These are phyloP conservation scores for Ceuthmochares aereus DNA, from an alignment of 2,113 vertebrate genomes.

Conservation along the genomic window DNA sequence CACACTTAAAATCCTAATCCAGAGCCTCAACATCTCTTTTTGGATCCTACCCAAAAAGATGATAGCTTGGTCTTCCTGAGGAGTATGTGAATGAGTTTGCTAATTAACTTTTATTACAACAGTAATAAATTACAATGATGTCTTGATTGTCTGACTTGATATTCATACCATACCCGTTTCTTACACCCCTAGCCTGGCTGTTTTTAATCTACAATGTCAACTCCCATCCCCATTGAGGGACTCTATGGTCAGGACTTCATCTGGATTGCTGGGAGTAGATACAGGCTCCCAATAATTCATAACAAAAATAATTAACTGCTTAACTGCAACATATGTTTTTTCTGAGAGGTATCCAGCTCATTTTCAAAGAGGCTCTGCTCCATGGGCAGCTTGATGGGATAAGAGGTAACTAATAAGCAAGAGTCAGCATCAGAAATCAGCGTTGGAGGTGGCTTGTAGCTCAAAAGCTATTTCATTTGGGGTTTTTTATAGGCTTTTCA, in stretches of 20 bases:
- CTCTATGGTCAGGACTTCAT: not conserved
- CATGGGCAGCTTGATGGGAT: not conserved
- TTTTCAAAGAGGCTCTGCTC: not conserved
- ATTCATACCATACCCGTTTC: accelerated
- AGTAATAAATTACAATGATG: not conserved
- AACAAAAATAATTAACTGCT: not conserved
- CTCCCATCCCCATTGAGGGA: accelerated
- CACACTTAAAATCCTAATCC: not conserved
- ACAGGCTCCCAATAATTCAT: not conserved
- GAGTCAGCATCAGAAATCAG: not conserved
- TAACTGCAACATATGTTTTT: not conserved
- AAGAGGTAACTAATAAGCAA: not conserved
- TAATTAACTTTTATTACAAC: not conserved
- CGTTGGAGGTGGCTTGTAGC: not conserved
- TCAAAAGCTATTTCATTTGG: not conserved
- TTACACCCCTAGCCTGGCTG: not conserved
- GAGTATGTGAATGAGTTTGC: not conserved
- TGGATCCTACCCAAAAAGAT: not conserved
- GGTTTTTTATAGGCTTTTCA: not conserved
- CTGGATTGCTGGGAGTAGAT: not conserved
- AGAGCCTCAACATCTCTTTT: not conserved
- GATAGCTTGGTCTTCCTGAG: not conserved
- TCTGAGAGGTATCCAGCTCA: not conserved
- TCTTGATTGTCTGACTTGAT: not conserved
- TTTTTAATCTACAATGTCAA: not conserved